phyloP scores from a whole-genome alignment of 53 echinoderm and acorn worm species.

The Holothuria leucospilota region DNA sequence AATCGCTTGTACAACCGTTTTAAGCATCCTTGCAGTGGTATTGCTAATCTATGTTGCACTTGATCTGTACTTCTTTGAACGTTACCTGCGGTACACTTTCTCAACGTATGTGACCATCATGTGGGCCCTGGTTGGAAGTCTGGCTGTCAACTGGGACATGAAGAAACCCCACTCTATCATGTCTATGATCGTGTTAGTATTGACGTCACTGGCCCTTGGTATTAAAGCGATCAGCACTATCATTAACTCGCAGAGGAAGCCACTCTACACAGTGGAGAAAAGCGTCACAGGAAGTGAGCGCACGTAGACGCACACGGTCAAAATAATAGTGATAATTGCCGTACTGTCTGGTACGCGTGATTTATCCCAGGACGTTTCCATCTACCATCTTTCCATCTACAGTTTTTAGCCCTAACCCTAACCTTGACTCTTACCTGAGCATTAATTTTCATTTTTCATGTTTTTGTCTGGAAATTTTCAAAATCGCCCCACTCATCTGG shows the following conservation, averaged over 20 bases:
- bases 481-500: too few species aligned
- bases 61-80: conserved; percentile 72
- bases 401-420: too few species aligned
- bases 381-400: too few species aligned
- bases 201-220: conserved; percentile 22
- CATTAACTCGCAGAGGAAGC: conserved; percentile 1
- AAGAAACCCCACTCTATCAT: conserved; percentile 32
- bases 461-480: too few species aligned
- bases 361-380: too few species aligned
- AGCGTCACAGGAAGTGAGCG: not conserved
- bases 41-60: conserved; percentile 68
- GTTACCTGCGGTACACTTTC: conserved; percentile 78
- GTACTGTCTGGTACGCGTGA: too few species aligned
- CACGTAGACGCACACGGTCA: too few species aligned
- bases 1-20: conserved; percentile 49
- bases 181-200: conserved; percentile 39
- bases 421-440: too few species aligned
- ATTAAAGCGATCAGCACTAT: conserved; percentile 44
- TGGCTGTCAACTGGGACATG: conserved; percentile 47
- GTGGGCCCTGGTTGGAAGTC: conserved; percentile 69
- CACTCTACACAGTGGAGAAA: not conserved
- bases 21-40: conserved; percentile 55
- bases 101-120: conserved; percentile 65
- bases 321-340: too few species aligned
- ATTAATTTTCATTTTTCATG: too few species aligned